Conservation (phyloP, 1,140 invertebrate species). For the Maconellicoccus hirsutus region DNA sequence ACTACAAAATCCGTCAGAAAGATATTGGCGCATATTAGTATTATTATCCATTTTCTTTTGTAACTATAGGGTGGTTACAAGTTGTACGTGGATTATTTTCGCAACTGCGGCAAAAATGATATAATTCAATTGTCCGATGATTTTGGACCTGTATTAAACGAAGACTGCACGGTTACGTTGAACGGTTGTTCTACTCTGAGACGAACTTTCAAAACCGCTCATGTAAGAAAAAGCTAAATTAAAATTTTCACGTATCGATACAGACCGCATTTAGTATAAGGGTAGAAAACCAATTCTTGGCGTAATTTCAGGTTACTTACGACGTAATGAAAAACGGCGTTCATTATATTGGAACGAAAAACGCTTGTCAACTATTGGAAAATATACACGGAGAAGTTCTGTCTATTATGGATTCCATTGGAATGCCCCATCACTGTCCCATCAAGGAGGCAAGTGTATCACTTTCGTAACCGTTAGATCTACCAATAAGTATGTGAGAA, state of each 20-base stretch:
- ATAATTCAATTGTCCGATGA: conserved; percentile 1
- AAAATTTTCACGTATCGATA: too few species aligned
- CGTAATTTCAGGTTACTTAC: conserved; percentile 1
- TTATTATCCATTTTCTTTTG: too few species aligned
- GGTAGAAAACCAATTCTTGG: too few species aligned
- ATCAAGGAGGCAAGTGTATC: neutral
- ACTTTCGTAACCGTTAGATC: too few species aligned
- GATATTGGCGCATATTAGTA: too few species aligned
- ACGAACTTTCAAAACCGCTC: neutral
- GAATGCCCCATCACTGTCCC: neutral
- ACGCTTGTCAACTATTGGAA: neutral
- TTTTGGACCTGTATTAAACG: neutral
- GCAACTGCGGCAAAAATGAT: neutral
- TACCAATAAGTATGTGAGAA: too few species aligned
- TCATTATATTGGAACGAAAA: neutral
- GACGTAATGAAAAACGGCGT: neutral
- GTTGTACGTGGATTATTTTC: neutral
- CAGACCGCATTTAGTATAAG: too few species aligned
- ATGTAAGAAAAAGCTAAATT: neutral
- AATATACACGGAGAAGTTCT: neutral
- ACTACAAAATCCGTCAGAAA: too few species aligned
- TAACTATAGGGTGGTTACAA: neutral
- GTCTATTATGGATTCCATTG: neutral
- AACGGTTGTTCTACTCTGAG: neutral
- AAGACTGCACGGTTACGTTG: neutral